Evolutionary conservation across 1,140 invertebrate species (phyloP).

Genomic region (Cyclina sinensis): DNA sequence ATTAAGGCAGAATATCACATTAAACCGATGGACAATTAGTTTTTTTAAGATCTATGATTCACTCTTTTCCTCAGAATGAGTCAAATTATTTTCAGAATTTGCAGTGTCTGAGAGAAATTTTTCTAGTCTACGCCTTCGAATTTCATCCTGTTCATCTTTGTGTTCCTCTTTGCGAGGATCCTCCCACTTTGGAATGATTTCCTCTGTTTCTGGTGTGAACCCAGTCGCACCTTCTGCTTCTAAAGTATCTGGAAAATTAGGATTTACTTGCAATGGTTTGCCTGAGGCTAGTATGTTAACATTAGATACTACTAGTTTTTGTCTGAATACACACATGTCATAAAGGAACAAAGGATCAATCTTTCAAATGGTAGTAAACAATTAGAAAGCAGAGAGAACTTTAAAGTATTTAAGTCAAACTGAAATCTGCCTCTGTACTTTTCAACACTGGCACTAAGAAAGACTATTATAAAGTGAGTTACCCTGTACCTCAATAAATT

Average conservation of each 20-base stretch:
- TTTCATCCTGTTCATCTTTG: conserved; percentile 81
- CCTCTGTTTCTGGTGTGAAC: conserved; percentile 73
- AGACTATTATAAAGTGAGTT: too few relatives aligned
- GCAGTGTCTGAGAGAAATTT: conserved; percentile 73
- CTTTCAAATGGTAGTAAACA: too few relatives aligned
- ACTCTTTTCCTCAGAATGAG: conserved; percentile 9
- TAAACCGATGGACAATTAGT: neutral
- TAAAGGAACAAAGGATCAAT: too few relatives aligned
- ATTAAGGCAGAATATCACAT: conserved; percentile 35
- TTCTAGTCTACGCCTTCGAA: conserved; percentile 79
- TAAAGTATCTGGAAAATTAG: neutral
- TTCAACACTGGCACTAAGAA: too few relatives aligned
- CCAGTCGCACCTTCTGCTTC: conserved; percentile 78
- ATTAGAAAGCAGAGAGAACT: too few relatives aligned
- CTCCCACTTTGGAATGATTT: conserved; percentile 79
- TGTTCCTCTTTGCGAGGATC: conserved; percentile 79
- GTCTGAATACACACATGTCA: too few relatives aligned
- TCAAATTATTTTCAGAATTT: conserved; percentile 20
- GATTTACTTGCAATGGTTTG: too few relatives aligned
- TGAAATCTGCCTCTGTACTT: too few relatives aligned
- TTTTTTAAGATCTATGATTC: neutral
- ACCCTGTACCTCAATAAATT: too few relatives aligned
- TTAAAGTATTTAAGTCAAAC: too few relatives aligned
- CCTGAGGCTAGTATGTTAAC: too few relatives aligned
- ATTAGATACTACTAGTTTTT: too few relatives aligned